phyloP scores from a whole-genome alignment of 2,113 vertebrate species.

The Diglossa brunneiventris region DNA sequence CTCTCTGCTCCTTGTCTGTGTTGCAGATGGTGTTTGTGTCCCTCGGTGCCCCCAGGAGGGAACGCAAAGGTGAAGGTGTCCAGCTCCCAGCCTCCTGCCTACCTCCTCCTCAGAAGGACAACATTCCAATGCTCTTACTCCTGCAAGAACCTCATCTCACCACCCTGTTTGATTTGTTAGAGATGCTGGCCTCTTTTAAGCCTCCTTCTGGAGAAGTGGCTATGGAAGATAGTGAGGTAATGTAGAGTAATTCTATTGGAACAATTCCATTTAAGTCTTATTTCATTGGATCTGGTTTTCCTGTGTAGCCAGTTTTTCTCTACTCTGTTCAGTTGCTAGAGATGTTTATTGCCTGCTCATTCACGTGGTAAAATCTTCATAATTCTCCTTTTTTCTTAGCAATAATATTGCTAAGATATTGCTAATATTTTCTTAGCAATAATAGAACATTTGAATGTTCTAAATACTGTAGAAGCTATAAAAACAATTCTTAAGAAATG shows the following conservation, averaged over 20 bases:
- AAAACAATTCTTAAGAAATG: background rate
- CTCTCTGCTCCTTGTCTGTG: background rate
- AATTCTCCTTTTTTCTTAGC: background rate
- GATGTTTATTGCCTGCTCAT: background rate
- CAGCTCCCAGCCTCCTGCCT: constrained; percentile 97
- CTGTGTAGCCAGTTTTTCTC: background rate
- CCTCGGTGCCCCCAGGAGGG: constrained; percentile 92
- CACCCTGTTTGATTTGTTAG: constrained; percentile 94
- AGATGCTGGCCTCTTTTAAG: constrained; percentile 98
- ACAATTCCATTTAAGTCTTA: background rate
- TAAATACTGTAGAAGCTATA: background rate
- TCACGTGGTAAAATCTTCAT: background rate
- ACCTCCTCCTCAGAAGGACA: constrained; percentile 96
- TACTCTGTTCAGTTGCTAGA: background rate
- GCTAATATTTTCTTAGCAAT: background rate
- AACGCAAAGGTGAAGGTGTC: constrained; percentile 94
- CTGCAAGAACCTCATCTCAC: constrained; percentile 97
- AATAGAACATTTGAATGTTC: background rate
- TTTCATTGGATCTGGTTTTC: background rate
- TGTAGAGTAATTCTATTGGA: background rate
- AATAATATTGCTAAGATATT: background rate
- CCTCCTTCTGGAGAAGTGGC: constrained; percentile 84
- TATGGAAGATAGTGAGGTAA: constrained; percentile 88
- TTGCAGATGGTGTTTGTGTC: constrained; percentile 98
- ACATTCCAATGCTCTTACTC: constrained; percentile 97